These are phyloP conservation scores for Chrysogorgia sp. DNA, from an alignment of 92 coral and sea anemone species.

Conservation along the genomic window DNA sequence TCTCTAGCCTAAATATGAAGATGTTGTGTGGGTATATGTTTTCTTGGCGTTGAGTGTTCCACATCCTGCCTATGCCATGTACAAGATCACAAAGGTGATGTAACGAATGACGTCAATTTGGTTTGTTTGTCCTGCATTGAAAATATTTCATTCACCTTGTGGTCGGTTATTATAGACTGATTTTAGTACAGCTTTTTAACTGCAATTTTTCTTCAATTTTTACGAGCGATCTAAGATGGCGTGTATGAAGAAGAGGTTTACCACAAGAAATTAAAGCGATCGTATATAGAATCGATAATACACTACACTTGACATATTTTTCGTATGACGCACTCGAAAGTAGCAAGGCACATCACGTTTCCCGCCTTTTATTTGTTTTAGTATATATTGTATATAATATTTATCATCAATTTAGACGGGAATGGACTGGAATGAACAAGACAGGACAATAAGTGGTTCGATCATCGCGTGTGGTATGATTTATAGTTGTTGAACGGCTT, in stretches of 20 bases:
- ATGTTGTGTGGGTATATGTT: not conserved
- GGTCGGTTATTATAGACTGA: not conserved
- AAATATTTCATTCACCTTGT: too few relatives aligned
- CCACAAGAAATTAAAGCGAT: too few relatives aligned
- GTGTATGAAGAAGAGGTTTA: too few relatives aligned
- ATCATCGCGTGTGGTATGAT: conserved; percentile 30
- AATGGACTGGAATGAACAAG: conserved; percentile 25
- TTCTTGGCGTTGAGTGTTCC: conserved; percentile 30
- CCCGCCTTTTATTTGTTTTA: not conserved
- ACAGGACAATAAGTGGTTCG: conserved; percentile 13
- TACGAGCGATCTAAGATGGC: too few relatives aligned
- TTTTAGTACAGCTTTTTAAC: not conserved
- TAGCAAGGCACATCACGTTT: not conserved
- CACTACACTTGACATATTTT: too few relatives aligned
- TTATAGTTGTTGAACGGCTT: not conserved
- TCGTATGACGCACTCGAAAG: too few relatives aligned
- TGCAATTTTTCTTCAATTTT: not conserved
- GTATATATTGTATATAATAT: not conserved
- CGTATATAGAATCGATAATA: too few relatives aligned
- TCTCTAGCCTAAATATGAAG: conserved; percentile 30
- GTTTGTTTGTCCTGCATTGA: not conserved
- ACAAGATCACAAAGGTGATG: conserved; percentile 28
- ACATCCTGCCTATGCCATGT: conserved; percentile 19
- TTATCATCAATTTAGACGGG: conserved; percentile 10
- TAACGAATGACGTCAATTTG: not conserved